Evolutionary conservation across 2,113 vertebrate genomes (phyloP).

Genomic region (Malurus melanocephalus): DNA sequence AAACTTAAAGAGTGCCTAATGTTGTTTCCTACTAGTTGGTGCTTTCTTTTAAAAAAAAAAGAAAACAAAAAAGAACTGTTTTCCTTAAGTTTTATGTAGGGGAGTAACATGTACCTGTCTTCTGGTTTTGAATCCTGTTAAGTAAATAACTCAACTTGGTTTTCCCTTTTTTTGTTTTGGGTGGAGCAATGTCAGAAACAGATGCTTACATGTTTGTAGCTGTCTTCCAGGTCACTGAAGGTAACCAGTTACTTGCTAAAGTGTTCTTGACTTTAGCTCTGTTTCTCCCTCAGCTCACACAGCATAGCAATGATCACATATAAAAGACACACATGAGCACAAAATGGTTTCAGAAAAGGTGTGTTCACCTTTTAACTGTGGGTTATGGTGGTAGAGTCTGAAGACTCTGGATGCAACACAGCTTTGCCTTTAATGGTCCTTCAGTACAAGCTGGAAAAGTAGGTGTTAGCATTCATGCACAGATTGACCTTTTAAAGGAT

Average conservation of each 20-base stretch:
- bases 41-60: too few species aligned
- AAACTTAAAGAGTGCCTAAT: background rate
- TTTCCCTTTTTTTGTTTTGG: background rate
- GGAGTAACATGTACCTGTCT: background rate
- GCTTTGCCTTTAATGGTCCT: background rate
- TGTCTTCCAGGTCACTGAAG: background rate
- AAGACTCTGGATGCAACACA: background rate
- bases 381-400: background rate
- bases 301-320: background rate
- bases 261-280: background rate
- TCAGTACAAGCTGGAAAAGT: background rate
- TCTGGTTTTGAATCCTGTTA: background rate
- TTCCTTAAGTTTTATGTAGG: background rate
- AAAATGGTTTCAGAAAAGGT: background rate
- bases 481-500: background rate
- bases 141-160: background rate
- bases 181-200: background rate
- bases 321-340: fast-evolving
- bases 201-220: background rate
- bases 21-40: background rate
- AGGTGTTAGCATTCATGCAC: background rate
- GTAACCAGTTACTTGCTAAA: background rate
- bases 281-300: background rate
- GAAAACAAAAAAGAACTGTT: background rate
- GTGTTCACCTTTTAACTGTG: background rate